Base-by-base conservation (phyloP, 2,113 vertebrate species). In the Excalfactoria chinensis region DNA sequence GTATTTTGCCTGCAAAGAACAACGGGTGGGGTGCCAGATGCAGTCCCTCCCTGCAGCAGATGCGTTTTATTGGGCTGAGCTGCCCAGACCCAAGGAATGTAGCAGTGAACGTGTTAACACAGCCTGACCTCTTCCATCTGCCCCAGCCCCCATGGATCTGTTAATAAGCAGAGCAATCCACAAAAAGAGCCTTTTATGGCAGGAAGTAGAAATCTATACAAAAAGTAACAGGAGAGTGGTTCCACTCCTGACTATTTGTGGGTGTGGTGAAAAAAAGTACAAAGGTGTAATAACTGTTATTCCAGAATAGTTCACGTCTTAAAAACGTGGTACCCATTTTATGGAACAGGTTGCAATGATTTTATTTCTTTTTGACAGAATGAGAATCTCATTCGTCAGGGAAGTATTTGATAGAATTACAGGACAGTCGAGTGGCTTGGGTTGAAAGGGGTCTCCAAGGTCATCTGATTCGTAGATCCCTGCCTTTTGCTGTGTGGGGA, bases 21-120 rank as follows among this genome's bases (percentile, higher is more conserved):
- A 16, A 3, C 32, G 10, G 67, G 2, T 2, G 18, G 30, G 55
- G 58, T 10, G 48, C 67, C 72, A 8, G 41, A 6, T 3, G 2
- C 20, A 3, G 13, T n/a, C 58, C 48, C 32, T 48, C 7, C 0
- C 2, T 1, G 35, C 3, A 12, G 35, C 8, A 7, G 51, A 10
- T 5, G 26, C 4, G 16, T 22, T 4, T 56, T 32, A 30, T 30
- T 56, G 19, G 43, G 32, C 34, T 11, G 23, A 35, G 49, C 59
- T 58, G 41, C 60, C 49, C 43, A 11, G 32, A 15, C 51, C 51
- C 51, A 30, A 53, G 26, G 51, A 53, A 10, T 3, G 41, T 13
- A 23, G 75, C 12, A 12, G 67, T 12, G 9, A 25, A 40, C 30
- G 41, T 3, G 48, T 56, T 23, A 30, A 28, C 23, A 1, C 26